Evolutionary conservation across 2,113 vertebrate species (phyloP).

Genomic region (Haliaeetus leucogaster): DNA sequence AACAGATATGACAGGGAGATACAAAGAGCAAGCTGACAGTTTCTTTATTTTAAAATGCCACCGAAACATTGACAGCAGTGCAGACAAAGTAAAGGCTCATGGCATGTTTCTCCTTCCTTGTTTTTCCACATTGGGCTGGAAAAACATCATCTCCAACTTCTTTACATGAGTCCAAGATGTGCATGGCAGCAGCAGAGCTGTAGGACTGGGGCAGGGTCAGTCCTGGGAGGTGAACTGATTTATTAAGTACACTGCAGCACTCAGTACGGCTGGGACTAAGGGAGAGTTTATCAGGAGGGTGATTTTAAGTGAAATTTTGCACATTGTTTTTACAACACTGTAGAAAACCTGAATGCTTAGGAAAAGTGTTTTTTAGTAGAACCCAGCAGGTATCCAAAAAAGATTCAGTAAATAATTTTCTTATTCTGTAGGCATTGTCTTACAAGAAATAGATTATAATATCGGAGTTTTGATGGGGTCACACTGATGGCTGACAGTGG

Average conservation of each 20-base stretch:
- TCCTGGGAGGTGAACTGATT: too few relatives aligned
- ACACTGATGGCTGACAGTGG: neutral
- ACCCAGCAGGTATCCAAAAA: neutral
- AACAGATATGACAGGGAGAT: neutral
- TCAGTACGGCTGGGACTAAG: too few relatives aligned
- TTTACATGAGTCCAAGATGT: neutral
- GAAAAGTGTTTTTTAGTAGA: neutral
- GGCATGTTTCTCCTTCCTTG: neutral
- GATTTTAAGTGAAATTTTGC: neutral
- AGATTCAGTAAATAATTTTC: neutral
- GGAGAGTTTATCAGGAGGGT: neutral
- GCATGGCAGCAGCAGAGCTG: neutral
- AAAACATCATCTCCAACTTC: neutral
- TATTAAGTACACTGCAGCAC: neutral
- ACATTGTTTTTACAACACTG: neutral
- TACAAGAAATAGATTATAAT: neutral
- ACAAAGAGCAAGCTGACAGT: neutral
- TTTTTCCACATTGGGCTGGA: neutral
- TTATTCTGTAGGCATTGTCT: neutral
- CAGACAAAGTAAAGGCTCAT: neutral
- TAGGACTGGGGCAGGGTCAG: neutral
- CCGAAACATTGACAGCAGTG: neutral
- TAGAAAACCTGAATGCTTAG: neutral
- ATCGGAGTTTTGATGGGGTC: neutral
- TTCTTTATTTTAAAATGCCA: neutral